phyloP scores from a whole-genome alignment of 2,113 vertebrate genomes.

The Rhinolophus sinicus region DNA sequence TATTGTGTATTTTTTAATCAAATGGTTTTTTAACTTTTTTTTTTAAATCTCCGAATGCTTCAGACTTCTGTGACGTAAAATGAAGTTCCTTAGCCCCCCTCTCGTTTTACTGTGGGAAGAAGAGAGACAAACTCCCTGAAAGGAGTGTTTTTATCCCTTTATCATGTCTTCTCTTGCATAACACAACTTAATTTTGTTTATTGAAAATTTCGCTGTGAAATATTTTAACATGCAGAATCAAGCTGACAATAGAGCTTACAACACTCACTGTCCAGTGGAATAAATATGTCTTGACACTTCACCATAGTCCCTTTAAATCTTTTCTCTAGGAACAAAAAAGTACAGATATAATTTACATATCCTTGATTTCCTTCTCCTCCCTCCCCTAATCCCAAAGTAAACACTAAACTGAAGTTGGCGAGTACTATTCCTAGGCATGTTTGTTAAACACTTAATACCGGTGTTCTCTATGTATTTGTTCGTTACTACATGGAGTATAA shows the following conservation, averaged over 20 bases:
- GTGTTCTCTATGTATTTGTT: not conserved
- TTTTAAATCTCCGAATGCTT: not conserved
- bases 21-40: not conserved
- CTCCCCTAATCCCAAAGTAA: not conserved
- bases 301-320: not conserved
- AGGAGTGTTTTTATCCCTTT: not conserved
- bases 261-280: not conserved
- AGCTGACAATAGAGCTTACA: slow-evolving; percentile 25
- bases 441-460: not conserved
- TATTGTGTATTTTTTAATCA: not conserved
- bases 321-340: not conserved
- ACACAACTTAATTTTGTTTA: slow-evolving; percentile 1
- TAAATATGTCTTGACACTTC: slow-evolving; percentile 43
- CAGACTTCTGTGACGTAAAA: not conserved
- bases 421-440: not conserved
- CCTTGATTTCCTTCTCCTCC: not conserved
- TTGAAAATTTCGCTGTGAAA: not conserved
- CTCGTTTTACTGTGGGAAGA: not conserved
- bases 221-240: slow-evolving; percentile 16
- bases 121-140: not conserved
- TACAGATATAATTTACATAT: not conserved
- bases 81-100: not conserved
- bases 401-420: not conserved
- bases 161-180: not conserved
- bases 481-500: not conserved